phyloP scores from a whole-genome alignment of 2,888 invertebrate genomes.

The Dynastes grantii region DNA sequence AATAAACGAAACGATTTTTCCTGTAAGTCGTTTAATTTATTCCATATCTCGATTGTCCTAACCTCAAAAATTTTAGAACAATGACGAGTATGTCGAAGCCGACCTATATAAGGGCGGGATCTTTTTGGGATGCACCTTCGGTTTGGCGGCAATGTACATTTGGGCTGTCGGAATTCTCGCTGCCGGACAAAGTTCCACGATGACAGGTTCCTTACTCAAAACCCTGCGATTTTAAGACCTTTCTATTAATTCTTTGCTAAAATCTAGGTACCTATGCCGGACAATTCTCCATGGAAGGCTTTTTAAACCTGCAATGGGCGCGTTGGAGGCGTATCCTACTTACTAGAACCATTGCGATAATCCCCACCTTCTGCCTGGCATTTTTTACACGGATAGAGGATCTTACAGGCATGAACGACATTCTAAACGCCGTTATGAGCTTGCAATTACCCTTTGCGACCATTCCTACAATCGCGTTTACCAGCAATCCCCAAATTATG shows the following conservation, averaged over 20 bases:
- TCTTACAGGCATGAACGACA: slow-evolving; percentile 87
- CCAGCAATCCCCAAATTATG: slow-evolving; percentile 85
- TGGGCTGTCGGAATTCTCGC: slow-evolving; percentile 89
- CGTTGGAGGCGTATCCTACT: slow-evolving; percentile 90
- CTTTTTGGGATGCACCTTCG: slow-evolving; percentile 85
- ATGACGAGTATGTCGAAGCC: slow-evolving; percentile 74
- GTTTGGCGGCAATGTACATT: slow-evolving; percentile 84
- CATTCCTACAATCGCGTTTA: slow-evolving; percentile 89
- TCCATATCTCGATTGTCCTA: slow-evolving; percentile 6
- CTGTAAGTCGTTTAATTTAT: slow-evolving; percentile 63
- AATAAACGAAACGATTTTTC: slow-evolving; percentile 68
- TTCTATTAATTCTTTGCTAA: neutral
- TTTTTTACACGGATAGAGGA: slow-evolving; percentile 79
- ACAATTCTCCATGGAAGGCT: slow-evolving; percentile 92
- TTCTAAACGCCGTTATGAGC: slow-evolving; percentile 90
- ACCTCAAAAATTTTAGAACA: slow-evolving; percentile 63
- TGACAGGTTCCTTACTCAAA: slow-evolving; percentile 75
- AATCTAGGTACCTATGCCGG: slow-evolving; percentile 81
- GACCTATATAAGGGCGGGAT: slow-evolving; percentile 84
- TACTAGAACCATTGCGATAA: slow-evolving; percentile 88
- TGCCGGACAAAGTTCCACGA: slow-evolving; percentile 88
- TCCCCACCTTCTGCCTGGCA: slow-evolving; percentile 81
- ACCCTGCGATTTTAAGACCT: slow-evolving; percentile 14
- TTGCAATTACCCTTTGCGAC: slow-evolving; percentile 91
- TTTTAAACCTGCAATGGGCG: slow-evolving; percentile 87